phyloP scores from a whole-genome alignment of 1,140 invertebrate species.

The Drosophila ananassae region DNA sequence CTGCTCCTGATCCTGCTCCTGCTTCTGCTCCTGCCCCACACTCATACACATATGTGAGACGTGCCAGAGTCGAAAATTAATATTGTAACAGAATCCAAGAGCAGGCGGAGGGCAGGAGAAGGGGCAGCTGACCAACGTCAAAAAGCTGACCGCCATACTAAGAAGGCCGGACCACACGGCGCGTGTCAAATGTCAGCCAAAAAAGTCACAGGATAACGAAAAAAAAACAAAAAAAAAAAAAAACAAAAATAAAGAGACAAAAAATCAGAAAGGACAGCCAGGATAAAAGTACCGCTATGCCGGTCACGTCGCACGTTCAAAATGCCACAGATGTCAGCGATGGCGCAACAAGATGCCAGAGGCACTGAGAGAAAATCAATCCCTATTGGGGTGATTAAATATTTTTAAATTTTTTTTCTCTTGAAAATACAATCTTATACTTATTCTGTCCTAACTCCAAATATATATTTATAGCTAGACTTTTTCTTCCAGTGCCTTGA shows the following conservation, averaged over 20 bases:
- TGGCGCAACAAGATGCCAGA: slow-evolving; percentile 61
- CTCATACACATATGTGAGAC: slow-evolving; percentile 34
- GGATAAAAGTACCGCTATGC: slow-evolving; percentile 62
- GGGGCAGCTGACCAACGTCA: slow-evolving; percentile 31
- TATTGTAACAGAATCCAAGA: slow-evolving; percentile 59
- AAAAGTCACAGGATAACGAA: slow-evolving; percentile 29
- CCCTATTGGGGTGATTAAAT: no score
- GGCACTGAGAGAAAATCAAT: slow-evolving; percentile 15
- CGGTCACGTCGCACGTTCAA: slow-evolving; percentile 82
- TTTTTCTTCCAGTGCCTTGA: slow-evolving; percentile 3
- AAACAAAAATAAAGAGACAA: not conserved
- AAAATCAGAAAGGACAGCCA: slow-evolving; percentile 1
- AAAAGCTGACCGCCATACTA: slow-evolving; percentile 68
- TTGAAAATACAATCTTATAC: no score
- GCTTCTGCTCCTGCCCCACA: not conserved
- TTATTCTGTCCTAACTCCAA: not conserved
- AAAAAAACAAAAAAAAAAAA: not conserved
- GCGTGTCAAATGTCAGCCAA: slow-evolving; percentile 80
- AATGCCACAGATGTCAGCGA: slow-evolving; percentile 82
- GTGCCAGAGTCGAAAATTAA: slow-evolving; percentile 67
- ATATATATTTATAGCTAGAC: not conserved
- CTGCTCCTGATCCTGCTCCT: not conserved
- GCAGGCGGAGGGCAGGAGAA: not conserved
- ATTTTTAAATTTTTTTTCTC: not conserved
- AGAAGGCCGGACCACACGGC: slow-evolving; percentile 54